Percentiles rank a stretch among this genome's conserved stretches.
Conservation (phyloP, 2,113 vertebrate genomes). For the Entelurus aequoreus region DNA sequence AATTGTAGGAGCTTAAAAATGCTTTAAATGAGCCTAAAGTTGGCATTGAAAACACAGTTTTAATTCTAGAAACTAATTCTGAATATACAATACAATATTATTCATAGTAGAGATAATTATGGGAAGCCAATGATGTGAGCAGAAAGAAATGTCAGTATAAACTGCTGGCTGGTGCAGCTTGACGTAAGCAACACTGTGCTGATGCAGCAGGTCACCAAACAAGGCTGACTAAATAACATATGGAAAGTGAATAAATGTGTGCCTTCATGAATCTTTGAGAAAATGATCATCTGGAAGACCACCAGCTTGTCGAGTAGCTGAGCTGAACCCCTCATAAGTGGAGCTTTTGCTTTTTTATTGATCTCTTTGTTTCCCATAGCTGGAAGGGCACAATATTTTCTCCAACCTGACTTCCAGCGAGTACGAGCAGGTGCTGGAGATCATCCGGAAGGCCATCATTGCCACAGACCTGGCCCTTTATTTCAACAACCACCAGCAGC, state of each 20-base stretch:
- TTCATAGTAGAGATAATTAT: too few species aligned
- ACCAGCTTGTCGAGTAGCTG: slow-evolving; percentile 44
- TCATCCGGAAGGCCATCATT: slow-evolving; percentile 98
- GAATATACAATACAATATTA: too few species aligned
- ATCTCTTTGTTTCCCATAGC: slow-evolving; percentile 86
- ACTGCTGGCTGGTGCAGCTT: not conserved
- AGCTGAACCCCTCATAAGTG: slow-evolving; percentile 67
- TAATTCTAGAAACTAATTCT: too few species aligned
- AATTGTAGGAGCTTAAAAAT: too few species aligned
- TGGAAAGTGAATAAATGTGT: not conserved
- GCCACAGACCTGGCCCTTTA: slow-evolving; percentile 97
- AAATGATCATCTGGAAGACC: slow-evolving; percentile 3
- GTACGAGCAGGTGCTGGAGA: slow-evolving; percentile 97
- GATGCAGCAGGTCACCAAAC: not conserved
- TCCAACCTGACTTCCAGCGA: slow-evolving; percentile 94
- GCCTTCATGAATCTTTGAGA: not conserved
- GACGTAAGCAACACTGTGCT: not conserved
- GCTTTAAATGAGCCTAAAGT: too few species aligned
- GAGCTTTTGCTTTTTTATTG: slow-evolving; percentile 82
- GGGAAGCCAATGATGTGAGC: too few species aligned
- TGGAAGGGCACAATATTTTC: slow-evolving; percentile 99
- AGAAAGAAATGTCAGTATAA: not conserved
- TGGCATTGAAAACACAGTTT: too few species aligned
- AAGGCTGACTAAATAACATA: not conserved
- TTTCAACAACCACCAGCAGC: slow-evolving; percentile 94